phyloP scores from a whole-genome alignment of 2,888 invertebrate genomes.

The Rhodophaea formosa region DNA sequence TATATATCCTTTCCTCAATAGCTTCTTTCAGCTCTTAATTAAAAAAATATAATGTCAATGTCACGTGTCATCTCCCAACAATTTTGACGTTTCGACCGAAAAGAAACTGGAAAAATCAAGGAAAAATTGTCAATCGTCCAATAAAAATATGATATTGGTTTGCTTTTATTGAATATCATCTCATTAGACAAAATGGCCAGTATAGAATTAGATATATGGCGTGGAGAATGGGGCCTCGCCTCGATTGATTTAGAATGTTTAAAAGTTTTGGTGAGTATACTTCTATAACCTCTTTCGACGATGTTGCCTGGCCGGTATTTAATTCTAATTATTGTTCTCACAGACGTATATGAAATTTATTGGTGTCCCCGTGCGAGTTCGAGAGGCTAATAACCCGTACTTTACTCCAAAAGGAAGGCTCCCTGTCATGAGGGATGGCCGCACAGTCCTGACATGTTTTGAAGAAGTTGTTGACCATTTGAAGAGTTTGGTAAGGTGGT shows the following conservation, averaged over 20 bases:
- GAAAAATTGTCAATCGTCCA: slow-evolving; percentile 23
- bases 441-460: slow-evolving; percentile 82
- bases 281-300: slow-evolving; percentile 30
- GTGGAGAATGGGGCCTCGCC: slow-evolving; percentile 93
- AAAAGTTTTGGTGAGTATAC: slow-evolving; percentile 86
- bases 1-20: no score
- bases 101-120: background rate
- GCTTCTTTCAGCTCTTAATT: background rate
- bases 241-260: slow-evolving; percentile 92
- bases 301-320: slow-evolving; percentile 41
- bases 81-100: no score
- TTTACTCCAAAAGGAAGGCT: slow-evolving; percentile 86
- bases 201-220: slow-evolving; percentile 88
- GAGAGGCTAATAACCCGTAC: slow-evolving; percentile 85
- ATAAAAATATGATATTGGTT: slow-evolving; percentile 22
- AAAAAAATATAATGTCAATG: background rate
- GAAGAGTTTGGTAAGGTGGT: slow-evolving; percentile 80
- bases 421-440: slow-evolving; percentile 84
- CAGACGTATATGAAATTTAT: slow-evolving; percentile 88
- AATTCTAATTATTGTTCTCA: slow-evolving; percentile 32
- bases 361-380: slow-evolving; percentile 86
- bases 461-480: slow-evolving; percentile 86
- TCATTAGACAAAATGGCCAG: slow-evolving; percentile 52
- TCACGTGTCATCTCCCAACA: background rate
- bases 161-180: slow-evolving; percentile 26